Evolutionary conservation across 30 jellyfish, hydroid and myxozoan species (phyloP), one percentile per base, ranked within the genome.

Genomic region (Cassiopea andromeda): DNA sequence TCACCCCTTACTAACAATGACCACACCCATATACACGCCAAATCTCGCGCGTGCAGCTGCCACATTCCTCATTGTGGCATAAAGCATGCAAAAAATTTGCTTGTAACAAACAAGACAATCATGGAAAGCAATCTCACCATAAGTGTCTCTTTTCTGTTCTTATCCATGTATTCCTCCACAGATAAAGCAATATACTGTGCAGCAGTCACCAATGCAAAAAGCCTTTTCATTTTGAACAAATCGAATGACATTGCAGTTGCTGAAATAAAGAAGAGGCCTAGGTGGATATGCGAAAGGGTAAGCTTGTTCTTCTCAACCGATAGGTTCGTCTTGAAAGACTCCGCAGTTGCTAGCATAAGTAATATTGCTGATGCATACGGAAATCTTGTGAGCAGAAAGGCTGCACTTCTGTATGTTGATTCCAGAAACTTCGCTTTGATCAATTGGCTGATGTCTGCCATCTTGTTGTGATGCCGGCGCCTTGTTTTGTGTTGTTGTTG

Each of bases 211-310:
- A 92, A 64, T 1, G 99, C 99, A 69, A 89, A 91, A 1, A 80
- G 58, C 49, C 98, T 72, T 82, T 85, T 89, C 64, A 94, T 58
- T 68, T 91, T 78, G 78, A 96, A 96, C 66, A 96, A 43, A 79
- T 96, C 87, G 85, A 80, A 96, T 7, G 99, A 83, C 97, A 96
- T 88, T 14, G 94, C 93, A 19, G 99, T 96, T 19, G 97, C 99
- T 1, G 97, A 74, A 27, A 92, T 48, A 80, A 96, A 96, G 90
- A 61, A 88, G n/a, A 73, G 59, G 12, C 98, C 98, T 7, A 96
- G 17, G 84, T 91, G 96, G 5, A 85, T 90, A 74, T 96, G 93
- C 64, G 90, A 82, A 85, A 83, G 67, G 14, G 87, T 85, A 44
- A 90, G 13, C 43, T 59, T 64, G 13, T 61, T 78, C 69, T 50